phyloP scores from a whole-genome alignment of 2,797 vertebrate genomes.

The Spatula versicolor region DNA sequence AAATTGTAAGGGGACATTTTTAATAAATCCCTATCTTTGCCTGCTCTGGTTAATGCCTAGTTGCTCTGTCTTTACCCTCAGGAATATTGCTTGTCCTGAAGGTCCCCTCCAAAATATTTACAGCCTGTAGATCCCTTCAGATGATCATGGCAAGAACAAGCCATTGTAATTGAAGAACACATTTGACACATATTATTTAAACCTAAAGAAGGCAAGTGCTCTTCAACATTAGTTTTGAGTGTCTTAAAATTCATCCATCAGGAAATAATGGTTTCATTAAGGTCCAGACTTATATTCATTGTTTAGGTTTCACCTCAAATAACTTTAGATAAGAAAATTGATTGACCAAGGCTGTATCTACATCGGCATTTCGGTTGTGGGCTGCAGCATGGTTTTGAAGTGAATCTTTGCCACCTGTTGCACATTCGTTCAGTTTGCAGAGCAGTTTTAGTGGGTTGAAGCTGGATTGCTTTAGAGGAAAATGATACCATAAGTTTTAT shows the following conservation, averaged over 20 bases:
- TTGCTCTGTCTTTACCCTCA: background rate
- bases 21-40: background rate
- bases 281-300: background rate
- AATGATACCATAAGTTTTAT: background rate
- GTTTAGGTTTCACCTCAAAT: background rate
- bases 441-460: background rate
- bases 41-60: fast-evolving
- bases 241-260: background rate
- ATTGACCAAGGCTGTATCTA: background rate
- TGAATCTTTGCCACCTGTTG: background rate
- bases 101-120: fast-evolving
- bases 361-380: background rate
- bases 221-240: background rate
- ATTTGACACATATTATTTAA: background rate
- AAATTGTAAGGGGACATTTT: background rate
- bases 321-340: background rate
- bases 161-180: background rate
- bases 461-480: background rate
- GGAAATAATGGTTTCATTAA: background rate
- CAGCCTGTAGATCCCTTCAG: background rate
- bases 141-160: background rate
- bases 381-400: background rate
- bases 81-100: background rate
- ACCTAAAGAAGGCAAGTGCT: background rate
- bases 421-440: background rate